Conservation (phyloP, 2,797 vertebrate species). For the Gambelia wislizenii region DNA sequence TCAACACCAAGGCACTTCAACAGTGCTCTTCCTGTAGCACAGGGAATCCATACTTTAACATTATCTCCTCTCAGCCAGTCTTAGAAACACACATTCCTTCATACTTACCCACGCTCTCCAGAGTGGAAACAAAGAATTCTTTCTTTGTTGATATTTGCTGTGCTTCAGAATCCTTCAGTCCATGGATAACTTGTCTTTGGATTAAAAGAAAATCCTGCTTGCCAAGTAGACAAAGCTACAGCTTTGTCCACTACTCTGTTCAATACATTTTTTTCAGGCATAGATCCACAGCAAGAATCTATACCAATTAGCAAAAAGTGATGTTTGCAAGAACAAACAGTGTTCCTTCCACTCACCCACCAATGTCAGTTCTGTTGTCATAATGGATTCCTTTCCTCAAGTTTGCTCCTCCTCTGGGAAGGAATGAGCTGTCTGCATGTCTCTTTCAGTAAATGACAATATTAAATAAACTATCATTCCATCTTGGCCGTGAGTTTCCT, state of each 20-base stretch:
- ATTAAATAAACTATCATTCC: conserved; percentile 16
- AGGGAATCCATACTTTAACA: conserved; percentile 11
- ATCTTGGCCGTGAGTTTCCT: conserved; percentile 36
- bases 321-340: conserved; percentile 47
- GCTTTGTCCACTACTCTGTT: conserved; percentile 52
- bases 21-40: conserved; percentile 19
- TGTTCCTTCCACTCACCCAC: conserved; percentile 34
- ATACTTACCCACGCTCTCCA: neutral
- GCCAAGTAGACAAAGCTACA: conserved; percentile 11
- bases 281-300: conserved; percentile 45
- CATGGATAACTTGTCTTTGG: conserved; percentile 25
- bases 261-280: conserved; percentile 44
- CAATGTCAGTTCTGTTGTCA: conserved; percentile 48
- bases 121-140: neutral
- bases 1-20: neutral
- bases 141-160: neutral
- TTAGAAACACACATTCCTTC: conserved; percentile 24
- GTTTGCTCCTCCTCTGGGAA: conserved; percentile 39
- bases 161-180: neutral
- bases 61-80: conserved; percentile 30
- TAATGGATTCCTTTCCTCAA: conserved; percentile 53
- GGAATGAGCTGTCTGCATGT: conserved; percentile 20
- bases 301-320: conserved; percentile 53
- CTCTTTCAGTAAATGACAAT: conserved; percentile 35
- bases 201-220: conserved; percentile 19